These are phyloP conservation scores for Ellobium chinense DNA, from an alignment of 2,888 invertebrate genomes.

Conservation along the genomic window DNA sequence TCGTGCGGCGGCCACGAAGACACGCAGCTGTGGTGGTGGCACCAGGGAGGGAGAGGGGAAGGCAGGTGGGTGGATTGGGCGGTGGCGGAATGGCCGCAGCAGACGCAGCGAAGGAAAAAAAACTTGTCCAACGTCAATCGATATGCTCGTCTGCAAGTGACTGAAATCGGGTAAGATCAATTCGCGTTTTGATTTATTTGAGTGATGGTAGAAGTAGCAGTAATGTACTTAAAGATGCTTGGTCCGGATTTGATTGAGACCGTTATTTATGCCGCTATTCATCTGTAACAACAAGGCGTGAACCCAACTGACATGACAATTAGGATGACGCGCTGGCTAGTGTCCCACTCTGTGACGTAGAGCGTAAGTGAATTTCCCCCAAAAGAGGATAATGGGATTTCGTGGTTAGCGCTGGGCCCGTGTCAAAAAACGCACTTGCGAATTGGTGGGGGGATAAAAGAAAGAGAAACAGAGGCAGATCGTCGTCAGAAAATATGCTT, in stretches of 20 bases:
- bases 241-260: background rate
- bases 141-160: slow-evolving; percentile 37
- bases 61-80: background rate
- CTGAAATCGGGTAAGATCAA: slow-evolving; percentile 5
- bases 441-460: background rate
- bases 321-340: background rate
- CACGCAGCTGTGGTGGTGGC: background rate
- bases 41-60: background rate
- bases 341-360: background rate
- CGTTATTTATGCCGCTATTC: background rate
- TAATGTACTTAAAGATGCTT: background rate
- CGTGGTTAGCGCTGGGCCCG: background rate
- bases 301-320: background rate
- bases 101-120: background rate
- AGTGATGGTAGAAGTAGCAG: no score
- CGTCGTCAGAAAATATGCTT: background rate
- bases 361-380: background rate
- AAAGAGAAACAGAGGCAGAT: background rate
- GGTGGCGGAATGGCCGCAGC: slow-evolving; percentile 3
- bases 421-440: background rate
- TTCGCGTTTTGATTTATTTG: background rate
- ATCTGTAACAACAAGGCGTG: background rate
- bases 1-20: slow-evolving; percentile 27
- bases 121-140: slow-evolving; percentile 11
- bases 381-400: background rate